Evolutionary conservation across 35 echinoderm and acorn worm genomes (phyloP).

Genomic region (Nesometra sesokonis): DNA sequence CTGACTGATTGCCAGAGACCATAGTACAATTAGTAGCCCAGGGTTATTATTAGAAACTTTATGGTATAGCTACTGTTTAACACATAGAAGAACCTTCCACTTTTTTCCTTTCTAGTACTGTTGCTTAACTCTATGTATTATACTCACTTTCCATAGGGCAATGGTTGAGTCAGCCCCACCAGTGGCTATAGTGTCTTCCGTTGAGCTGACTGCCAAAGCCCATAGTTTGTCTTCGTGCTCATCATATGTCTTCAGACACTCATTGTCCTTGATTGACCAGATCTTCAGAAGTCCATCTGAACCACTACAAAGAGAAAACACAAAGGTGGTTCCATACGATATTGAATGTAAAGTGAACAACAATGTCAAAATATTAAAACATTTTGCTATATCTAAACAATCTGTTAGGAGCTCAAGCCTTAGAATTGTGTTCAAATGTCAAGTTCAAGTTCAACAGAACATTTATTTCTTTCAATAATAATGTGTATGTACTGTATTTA

Average conservation of each 20-base stretch:
- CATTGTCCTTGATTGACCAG: conserved; percentile 96
- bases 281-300: conserved; percentile 93
- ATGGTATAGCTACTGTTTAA: too few relatives aligned
- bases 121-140: background rate
- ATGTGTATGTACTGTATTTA: too few relatives aligned
- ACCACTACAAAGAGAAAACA: conserved; percentile 43
- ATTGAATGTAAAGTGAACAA: background rate
- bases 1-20: too few relatives aligned
- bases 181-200: conserved; percentile 33
- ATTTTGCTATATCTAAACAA: too few relatives aligned
- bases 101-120: too few relatives aligned
- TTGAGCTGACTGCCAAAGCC: conserved; percentile 35
- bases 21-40: too few relatives aligned
- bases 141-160: conserved; percentile 59
- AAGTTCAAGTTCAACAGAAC: too few relatives aligned
- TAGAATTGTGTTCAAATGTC: too few relatives aligned
- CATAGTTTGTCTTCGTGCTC: conserved; percentile 85
- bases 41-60: too few relatives aligned
- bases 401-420: too few relatives aligned
- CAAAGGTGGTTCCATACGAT: background rate
- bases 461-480: too few relatives aligned
- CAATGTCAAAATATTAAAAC: background rate
- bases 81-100: too few relatives aligned
- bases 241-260: conserved; percentile 83
- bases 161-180: conserved; percentile 76